These are phyloP conservation scores for Craterocephalus amniculus DNA, from an alignment of 2,797 vertebrate genomes.

Conservation along the genomic window DNA sequence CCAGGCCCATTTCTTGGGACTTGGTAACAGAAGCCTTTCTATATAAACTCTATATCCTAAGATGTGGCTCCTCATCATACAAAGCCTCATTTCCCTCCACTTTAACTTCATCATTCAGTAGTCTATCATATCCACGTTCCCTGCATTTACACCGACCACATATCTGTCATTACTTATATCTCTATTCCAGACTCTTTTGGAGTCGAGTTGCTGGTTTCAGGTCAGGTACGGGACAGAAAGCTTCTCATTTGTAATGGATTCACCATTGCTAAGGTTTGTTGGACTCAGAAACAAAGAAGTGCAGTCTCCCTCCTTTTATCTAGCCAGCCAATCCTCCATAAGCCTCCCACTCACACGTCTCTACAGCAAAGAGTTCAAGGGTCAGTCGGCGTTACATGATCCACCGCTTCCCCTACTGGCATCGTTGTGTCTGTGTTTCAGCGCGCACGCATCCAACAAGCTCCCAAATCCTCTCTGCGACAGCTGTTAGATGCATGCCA, in stretches of 20 bases:
- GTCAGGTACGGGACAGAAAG: constrained; percentile 75
- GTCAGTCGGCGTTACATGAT: constrained; percentile 63
- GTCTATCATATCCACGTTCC: constrained; percentile 68
- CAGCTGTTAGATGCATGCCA: constrained; percentile 58
- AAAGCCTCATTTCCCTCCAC: constrained; percentile 53
- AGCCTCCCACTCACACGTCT: constrained; percentile 54
- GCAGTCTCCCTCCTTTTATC: constrained; percentile 62
- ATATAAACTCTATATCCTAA: constrained; percentile 51
- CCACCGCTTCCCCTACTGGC: constrained; percentile 49
- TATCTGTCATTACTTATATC: constrained; percentile 73
- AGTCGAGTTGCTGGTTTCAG: constrained; percentile 62
- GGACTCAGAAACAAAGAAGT: constrained; percentile 69
- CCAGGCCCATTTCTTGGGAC: constrained; percentile 52
- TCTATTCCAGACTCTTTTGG: constrained; percentile 73
- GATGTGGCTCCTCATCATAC: constrained; percentile 68
- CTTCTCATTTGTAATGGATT: constrained; percentile 78
- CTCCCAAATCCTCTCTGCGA: constrained; percentile 54
- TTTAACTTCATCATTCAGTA: constrained; percentile 73
- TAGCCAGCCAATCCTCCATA: constrained; percentile 59
- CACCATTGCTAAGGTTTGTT: constrained; percentile 73
- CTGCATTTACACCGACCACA: constrained; percentile 71
- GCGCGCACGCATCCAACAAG: constrained; percentile 32
- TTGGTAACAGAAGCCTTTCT: constrained; percentile 69
- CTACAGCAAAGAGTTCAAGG: constrained; percentile 60
- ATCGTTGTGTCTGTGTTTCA: constrained; percentile 39